A percentile compares a stretch with the other conserved stretches of the same genome.
Evolutionary conservation across 2,888 invertebrate species (phyloP).

Genomic region (Stenodema calcarata): DNA sequence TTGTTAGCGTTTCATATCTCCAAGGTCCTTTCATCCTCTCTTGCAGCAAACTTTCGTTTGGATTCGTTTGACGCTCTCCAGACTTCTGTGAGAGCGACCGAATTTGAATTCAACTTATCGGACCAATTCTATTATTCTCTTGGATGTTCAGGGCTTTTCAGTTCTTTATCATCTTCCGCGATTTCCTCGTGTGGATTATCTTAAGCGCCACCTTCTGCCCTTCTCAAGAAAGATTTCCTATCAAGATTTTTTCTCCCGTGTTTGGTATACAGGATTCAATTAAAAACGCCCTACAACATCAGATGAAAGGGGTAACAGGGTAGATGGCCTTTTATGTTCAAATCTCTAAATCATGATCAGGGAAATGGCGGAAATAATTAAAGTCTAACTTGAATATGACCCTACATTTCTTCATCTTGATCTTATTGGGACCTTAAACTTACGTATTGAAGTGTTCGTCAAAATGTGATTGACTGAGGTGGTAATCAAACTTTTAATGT

Average conservation of each 20-base stretch:
- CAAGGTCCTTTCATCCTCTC: too few species aligned
- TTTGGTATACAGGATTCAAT: neutral
- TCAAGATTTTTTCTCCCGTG: neutral
- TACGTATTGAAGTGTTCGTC: too few species aligned
- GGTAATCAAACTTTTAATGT: too few species aligned
- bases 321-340: neutral
- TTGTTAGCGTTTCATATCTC: too few species aligned
- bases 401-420: neutral
- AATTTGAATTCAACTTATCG: neutral
- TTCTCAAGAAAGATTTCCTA: too few species aligned
- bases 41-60: neutral
- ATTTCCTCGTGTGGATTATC: too few species aligned
- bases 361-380: neutral
- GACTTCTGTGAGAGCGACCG: neutral
- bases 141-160: neutral
- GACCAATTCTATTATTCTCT: neutral
- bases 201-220: too few species aligned
- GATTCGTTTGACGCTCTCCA: neutral
- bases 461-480: too few species aligned
- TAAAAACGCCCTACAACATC: neutral
- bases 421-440: neutral
- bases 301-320: neutral
- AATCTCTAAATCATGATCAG: neutral
- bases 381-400: neutral
- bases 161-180: too few species aligned